These are phyloP conservation scores for Caenorhabditis tropicalis DNA, from an alignment of 1,140 invertebrate genomes.

Conservation along the genomic window DNA sequence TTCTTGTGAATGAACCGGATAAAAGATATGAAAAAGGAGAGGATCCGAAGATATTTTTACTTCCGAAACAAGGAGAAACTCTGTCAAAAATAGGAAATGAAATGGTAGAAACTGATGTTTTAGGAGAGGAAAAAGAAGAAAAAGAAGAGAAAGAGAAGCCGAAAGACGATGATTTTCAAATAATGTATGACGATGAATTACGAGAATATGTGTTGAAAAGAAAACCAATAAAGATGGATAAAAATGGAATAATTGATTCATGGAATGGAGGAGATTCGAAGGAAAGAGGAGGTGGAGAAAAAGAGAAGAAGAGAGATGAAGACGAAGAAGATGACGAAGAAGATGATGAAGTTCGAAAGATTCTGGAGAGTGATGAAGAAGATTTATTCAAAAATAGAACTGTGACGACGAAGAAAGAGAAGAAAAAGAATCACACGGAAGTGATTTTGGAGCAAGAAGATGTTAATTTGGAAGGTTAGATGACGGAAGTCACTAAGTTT, in stretches of 20 bases:
- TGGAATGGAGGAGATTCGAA: conserved; percentile 16
- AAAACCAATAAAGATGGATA: background rate
- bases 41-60: conserved; percentile 12
- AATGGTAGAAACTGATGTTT: background rate
- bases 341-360: conserved; percentile 10
- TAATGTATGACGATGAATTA: conserved; percentile 31
- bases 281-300: background rate
- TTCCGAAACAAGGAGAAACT: conserved; percentile 13
- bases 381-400: background rate
- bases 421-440: background rate
- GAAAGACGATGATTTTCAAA: conserved; percentile 28
- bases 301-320: background rate
- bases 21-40: conserved; percentile 32
- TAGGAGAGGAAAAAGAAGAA: background rate
- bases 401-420: background rate
- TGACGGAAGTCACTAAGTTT: background rate
- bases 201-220: conserved; percentile 25
- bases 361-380: conserved; percentile 10
- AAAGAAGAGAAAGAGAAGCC: background rate
- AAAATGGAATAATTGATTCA: conserved; percentile 17
- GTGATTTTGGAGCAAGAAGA: conserved; percentile 1
- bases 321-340: background rate
- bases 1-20: background rate
- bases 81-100: background rate
- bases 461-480: background rate